A percentile compares a stretch with the other conserved stretches of the same genome.
Conservation (phyloP, 2,888 invertebrate species). For the Rhopalosiphum nymphaeae region DNA sequence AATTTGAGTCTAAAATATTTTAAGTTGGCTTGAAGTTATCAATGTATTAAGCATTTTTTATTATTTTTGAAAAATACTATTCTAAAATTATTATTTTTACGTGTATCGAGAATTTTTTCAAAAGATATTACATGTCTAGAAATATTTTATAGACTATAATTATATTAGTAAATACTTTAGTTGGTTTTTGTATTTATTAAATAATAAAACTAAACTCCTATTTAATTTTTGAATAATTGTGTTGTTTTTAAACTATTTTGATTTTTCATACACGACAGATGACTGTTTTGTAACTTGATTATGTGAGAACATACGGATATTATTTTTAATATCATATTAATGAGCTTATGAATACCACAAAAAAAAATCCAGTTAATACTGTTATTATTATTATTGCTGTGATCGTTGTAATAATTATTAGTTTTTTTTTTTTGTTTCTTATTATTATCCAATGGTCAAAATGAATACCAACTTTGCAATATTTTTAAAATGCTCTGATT, state of each 20-base stretch:
- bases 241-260: background rate
- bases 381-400: background rate
- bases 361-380: background rate
- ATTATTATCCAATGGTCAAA: background rate
- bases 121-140: background rate
- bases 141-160: background rate
- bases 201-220: background rate
- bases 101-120: background rate
- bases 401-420: no score
- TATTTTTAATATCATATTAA: background rate
- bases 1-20: background rate
- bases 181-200: background rate
- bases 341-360: background rate
- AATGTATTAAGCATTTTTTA: background rate
- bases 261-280: background rate
- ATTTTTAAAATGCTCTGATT: background rate
- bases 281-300: background rate
- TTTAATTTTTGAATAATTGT: background rate
- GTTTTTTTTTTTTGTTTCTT: no score
- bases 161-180: background rate
- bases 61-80: background rate
- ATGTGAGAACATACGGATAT: background rate
- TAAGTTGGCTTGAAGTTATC: background rate
- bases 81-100: background rate
- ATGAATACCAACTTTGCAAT: background rate